Evolutionary conservation across 2,797 vertebrate species (phyloP).

Genomic region (Rhinatrema bivittatum): DNA sequence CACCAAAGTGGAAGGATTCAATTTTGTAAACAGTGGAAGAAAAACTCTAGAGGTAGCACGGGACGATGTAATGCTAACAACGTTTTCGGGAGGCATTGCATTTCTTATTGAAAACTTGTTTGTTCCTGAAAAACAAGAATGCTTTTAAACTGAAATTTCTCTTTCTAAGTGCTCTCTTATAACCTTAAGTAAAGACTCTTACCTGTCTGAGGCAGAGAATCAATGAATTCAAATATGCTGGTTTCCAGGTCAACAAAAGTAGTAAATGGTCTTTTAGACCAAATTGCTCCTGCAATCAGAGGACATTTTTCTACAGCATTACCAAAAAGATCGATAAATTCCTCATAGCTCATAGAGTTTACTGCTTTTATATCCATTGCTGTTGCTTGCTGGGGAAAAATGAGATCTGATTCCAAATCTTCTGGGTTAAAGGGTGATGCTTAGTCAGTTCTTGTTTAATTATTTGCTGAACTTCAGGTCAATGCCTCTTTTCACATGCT

Average conservation of each 20-base stretch:
- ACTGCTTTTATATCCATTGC: constrained; percentile 60
- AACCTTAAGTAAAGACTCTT: background rate
- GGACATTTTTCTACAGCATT: constrained; percentile 75
- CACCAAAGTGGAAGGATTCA: too few species aligned
- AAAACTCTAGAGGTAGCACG: background rate
- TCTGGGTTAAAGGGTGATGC: background rate
- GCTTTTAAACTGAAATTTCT: too few species aligned
- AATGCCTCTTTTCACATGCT: background rate
- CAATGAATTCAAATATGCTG: constrained; percentile 59
- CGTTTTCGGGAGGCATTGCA: background rate
- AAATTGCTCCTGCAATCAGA: constrained; percentile 62
- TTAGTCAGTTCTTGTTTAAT: constrained; percentile 7
- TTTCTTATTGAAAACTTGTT: background rate
- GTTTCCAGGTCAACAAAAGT: constrained; percentile 45
- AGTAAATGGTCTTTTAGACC: constrained; percentile 62
- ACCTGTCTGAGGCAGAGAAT: constrained; percentile 65
- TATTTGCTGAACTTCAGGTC: background rate
- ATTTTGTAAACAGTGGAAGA: background rate
- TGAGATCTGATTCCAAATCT: background rate
- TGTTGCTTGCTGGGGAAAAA: background rate
- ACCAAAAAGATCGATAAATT: constrained; percentile 67
- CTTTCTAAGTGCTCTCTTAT: too few species aligned
- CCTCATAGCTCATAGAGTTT: constrained; percentile 64
- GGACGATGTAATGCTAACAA: background rate
- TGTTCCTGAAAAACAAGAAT: background rate